phyloP scores from a whole-genome alignment of 1,140 invertebrate species.

The Drosophila neocordata region DNA sequence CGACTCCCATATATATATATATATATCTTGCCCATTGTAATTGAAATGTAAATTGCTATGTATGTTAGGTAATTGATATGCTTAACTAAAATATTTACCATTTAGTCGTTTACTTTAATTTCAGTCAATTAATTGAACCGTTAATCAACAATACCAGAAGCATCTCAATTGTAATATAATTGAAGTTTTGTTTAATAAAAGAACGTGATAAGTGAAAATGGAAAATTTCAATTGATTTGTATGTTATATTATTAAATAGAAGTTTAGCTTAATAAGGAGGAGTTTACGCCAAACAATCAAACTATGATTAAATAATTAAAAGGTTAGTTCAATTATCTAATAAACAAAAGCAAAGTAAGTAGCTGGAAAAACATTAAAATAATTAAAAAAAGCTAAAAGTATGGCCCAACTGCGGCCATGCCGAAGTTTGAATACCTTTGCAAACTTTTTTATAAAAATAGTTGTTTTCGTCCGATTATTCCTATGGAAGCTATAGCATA shows the following conservation, averaged over 20 bases:
- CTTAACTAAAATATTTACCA: constrained; percentile 42
- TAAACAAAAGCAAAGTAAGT: too few species aligned
- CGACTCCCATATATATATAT: constrained; percentile 24
- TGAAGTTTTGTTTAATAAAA: not conserved
- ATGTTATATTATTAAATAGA: not conserved
- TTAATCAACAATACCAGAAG: not conserved
- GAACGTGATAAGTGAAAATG: not conserved
- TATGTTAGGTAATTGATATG: constrained; percentile 45
- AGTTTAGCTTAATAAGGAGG: not conserved
- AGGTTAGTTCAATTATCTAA: too few species aligned
- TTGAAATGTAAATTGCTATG: constrained; percentile 71
- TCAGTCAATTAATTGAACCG: constrained; percentile 48
- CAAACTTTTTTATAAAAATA: too few species aligned
- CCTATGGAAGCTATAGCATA: too few species aligned
- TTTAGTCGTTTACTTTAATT: constrained; percentile 34
- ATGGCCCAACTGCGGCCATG: too few species aligned
- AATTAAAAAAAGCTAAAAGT: too few species aligned
- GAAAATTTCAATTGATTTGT: not conserved
- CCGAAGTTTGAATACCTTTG: too few species aligned
- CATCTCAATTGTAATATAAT: constrained; percentile 6
- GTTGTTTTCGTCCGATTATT: too few species aligned
- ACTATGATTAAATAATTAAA: not conserved
- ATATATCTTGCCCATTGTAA: constrained; percentile 54
- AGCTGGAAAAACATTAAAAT: too few species aligned
- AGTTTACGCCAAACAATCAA: not conserved